phyloP scores from a whole-genome alignment of 2,113 vertebrate genomes.

The Hemicordylus capensis region DNA sequence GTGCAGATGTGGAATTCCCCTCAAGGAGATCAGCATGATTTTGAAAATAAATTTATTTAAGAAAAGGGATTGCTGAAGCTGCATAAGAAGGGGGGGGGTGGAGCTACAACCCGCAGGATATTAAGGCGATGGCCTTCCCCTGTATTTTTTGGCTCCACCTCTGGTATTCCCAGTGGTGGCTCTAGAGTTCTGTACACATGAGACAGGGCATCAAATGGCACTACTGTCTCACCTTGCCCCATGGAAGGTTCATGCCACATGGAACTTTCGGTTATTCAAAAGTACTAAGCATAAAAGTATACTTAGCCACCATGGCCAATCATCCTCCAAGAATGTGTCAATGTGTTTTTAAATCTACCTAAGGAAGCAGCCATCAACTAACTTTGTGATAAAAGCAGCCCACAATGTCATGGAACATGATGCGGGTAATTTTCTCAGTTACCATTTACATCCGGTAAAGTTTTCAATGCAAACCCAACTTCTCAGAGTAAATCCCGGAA shows the following conservation, averaged over 20 bases:
- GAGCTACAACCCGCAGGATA: background rate
- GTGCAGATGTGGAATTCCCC: constrained; percentile 93
- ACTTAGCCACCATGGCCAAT: background rate
- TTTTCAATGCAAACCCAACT: constrained; percentile 30
- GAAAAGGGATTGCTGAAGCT: constrained; percentile 53
- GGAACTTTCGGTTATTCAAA: no score
- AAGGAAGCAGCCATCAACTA: background rate
- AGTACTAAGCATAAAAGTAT: background rate
- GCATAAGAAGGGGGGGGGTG: constrained; percentile 13
- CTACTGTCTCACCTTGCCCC: no score
- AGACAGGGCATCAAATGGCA: no score
- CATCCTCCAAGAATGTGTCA: background rate
- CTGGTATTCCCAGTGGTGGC: background rate
- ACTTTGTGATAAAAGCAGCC: background rate
- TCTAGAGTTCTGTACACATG: no score
- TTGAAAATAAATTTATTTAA: constrained; percentile 71
- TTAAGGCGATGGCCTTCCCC: background rate
- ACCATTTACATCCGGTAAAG: constrained; percentile 57
- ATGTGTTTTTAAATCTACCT: background rate
- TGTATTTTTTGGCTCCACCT: background rate
- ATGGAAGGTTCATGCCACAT: background rate
- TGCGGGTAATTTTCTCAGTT: constrained; percentile 23
- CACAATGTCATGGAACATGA: background rate
- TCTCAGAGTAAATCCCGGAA: constrained; percentile 58
- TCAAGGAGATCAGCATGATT: constrained; percentile 74